phyloP scores from a whole-genome alignment of 2,797 vertebrate genomes.

The Pseudopleuronectes americanus region DNA sequence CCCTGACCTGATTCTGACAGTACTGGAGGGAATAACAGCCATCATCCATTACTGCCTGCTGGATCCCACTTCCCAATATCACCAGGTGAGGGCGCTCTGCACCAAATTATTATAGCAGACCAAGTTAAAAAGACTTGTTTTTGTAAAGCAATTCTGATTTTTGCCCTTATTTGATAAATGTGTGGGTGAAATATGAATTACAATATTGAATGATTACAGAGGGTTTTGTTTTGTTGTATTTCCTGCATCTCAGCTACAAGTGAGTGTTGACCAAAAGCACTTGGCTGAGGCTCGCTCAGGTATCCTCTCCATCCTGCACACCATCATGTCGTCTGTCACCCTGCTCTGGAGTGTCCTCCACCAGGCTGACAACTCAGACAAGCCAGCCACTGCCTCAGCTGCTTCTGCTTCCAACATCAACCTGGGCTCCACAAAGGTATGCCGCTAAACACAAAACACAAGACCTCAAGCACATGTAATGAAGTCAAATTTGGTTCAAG shows the following conservation, averaged over 20 bases:
- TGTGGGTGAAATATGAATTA: not conserved
- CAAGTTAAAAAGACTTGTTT: not conserved
- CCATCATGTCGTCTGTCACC: conserved; percentile 98
- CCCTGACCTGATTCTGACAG: conserved; percentile 95
- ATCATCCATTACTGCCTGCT: conserved; percentile 98
- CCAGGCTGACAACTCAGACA: conserved; percentile 93
- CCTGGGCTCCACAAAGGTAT: conserved; percentile 96
- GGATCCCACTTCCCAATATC: conserved; percentile 95
- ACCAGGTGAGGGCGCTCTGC: conserved; percentile 88
- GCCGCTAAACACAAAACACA: not conserved
- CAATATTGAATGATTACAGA: not conserved
- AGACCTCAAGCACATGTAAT: too few relatives aligned
- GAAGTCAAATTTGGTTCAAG: not conserved
- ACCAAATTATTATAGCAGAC: conserved; percentile 3
- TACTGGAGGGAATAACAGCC: conserved; percentile 95
- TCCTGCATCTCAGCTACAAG: conserved; percentile 85
- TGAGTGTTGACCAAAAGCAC: conserved; percentile 95
- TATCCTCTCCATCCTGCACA: conserved; percentile 96
- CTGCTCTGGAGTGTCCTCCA: conserved; percentile 95
- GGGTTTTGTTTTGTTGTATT: not conserved
- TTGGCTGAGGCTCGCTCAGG: conserved; percentile 94
- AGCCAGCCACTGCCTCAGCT: conserved; percentile 87
- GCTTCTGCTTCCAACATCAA: conserved; percentile 94
- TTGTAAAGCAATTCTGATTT: not conserved
- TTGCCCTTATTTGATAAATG: not conserved